phyloP scores from a whole-genome alignment of 1,140 invertebrate species.

The Drosophila watanabei region DNA sequence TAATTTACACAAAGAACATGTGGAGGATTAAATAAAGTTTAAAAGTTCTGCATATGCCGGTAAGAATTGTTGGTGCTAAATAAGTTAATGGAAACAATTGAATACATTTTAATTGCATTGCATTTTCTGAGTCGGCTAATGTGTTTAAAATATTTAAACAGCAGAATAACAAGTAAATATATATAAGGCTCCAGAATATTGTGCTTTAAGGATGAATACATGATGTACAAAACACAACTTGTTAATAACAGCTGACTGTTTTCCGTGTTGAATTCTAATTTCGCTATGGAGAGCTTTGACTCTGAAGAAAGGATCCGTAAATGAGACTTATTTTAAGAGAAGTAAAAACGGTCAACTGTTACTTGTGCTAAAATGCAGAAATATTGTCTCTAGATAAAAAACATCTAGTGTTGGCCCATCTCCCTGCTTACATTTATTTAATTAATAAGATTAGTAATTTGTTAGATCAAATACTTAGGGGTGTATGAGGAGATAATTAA shows the following conservation, averaged over 20 bases:
- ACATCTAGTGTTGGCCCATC: neutral
- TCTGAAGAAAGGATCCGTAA: neutral
- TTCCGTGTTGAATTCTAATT: neutral
- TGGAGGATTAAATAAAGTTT: too few relatives aligned
- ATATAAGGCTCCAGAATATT: neutral
- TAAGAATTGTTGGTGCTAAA: neutral
- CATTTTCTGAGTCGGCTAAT: neutral
- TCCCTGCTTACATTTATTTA: neutral
- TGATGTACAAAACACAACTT: neutral
- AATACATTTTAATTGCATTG: neutral
- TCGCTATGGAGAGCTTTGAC: too few relatives aligned
- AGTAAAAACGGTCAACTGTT: neutral
- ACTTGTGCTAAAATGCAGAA: neutral
- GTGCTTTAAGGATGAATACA: neutral
- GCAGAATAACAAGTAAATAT: neutral
- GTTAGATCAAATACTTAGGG: neutral
- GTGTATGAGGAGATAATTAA: conserved; percentile 1
- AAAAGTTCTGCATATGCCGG: neutral
- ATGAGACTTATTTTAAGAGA: neutral
- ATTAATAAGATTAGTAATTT: neutral
- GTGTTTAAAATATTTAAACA: neutral
- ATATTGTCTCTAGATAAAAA: neutral
- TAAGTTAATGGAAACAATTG: neutral
- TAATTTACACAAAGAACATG: neutral
- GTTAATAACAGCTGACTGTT: neutral